Evolutionary conservation across 2,797 vertebrate species (phyloP).

Genomic region (Rhabdophis nuchalis): DNA sequence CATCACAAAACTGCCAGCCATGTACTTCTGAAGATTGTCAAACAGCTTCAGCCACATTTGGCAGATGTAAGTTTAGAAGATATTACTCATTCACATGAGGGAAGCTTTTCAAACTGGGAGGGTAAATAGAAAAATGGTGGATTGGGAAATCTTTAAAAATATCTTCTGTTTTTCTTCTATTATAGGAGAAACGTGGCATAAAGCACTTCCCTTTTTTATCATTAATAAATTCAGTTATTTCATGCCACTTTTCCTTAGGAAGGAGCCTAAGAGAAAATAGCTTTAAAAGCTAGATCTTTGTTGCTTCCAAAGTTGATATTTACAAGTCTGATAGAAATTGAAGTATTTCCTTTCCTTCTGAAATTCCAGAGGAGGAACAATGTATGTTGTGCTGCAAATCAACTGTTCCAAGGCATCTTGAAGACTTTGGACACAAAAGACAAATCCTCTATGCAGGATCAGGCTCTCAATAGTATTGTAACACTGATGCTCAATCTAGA

Average conservation of each 20-base stretch:
- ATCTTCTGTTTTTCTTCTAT: background rate
- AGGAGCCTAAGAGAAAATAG: background rate
- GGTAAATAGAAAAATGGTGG: background rate
- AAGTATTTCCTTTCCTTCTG: background rate
- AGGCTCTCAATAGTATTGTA: background rate
- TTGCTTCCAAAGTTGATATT: background rate
- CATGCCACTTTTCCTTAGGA: background rate
- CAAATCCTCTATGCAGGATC: constrained; percentile 17
- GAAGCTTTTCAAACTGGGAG: background rate
- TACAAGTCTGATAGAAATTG: background rate
- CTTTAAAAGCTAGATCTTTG: background rate
- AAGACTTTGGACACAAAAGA: constrained; percentile 21
- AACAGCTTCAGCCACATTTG: constrained; percentile 41
- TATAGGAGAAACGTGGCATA: background rate
- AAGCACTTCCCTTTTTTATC: background rate
- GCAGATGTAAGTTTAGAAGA: constrained; percentile 38
- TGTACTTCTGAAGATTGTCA: constrained; percentile 43
- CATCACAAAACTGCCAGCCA: constrained; percentile 24
- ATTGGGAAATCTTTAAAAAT: background rate
- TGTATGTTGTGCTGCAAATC: constrained; percentile 19
- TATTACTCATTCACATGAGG: background rate
- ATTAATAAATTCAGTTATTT: background rate
- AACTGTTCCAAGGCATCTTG: constrained; percentile 25
- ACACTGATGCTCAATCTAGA: constrained; percentile 21
- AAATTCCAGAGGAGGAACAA: constrained; percentile 27